Base-by-base conservation (phyloP, 2,888 invertebrate genomes). In the Heliconius ismenius region DNA sequence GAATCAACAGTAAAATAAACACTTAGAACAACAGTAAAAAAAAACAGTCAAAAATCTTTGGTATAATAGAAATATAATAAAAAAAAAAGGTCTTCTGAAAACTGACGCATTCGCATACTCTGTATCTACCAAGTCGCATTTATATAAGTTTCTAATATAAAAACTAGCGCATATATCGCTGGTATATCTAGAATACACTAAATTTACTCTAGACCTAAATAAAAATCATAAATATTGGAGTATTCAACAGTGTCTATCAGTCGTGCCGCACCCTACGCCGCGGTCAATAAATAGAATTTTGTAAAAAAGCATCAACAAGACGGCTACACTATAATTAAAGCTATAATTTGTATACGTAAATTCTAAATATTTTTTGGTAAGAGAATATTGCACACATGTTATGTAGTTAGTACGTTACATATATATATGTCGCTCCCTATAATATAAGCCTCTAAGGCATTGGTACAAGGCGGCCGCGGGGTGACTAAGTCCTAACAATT, bases 261-360 rank as follows among this genome's bases (percentile, higher is more conserved):
- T 93, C 93, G 83, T 88, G 83, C 93, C 93, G 92, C 93, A 83
- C 84, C 82, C 92, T 91, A 92, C 88, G 86, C 82, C 84, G 92
- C 93, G 92, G 92, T 87, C 85, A 91, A 90, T 92, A 92, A 92
- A 92, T 93, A 93, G 90, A 92, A 87, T 93, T 92, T 92, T 91
- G 91, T 92, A 92, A 92, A 93, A 92, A 93, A 93, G 92, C 93
- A 88, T 92, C 89, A 93, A 93, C 93, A 92, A 92, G 92, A 93
- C 92, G 90, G 89, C 93, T 93, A 93, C 90, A 83, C 92, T 92
- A 92, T 89, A 84, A 87, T 93, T 93, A 93, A 92, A 92, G 92
- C 92, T 93, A 93, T 90, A 93, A 81, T 92, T 92, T 93, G 93
- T 93, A 93, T 93, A 93, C 90, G 91, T 92, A 92, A 90, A 88